A percentile compares a stretch with the other conserved stretches of the same genome.
These are phyloP conservation scores for Branchinecta lindahli DNA, from an alignment of 1,140 invertebrate species.

Conservation along the genomic window DNA sequence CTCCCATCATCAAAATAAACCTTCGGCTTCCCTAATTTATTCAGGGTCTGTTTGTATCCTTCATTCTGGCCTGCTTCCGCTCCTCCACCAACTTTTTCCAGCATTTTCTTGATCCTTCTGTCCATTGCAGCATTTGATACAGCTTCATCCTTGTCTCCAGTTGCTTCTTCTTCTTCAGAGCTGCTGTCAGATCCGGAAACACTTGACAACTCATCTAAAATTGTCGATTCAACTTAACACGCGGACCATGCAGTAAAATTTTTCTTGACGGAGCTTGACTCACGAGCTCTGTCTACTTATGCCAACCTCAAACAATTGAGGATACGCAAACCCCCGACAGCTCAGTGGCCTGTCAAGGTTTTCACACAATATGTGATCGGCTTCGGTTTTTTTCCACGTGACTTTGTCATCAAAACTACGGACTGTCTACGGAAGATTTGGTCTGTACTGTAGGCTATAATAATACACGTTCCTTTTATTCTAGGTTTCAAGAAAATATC, in stretches of 20 bases:
- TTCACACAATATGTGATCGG: too few species aligned
- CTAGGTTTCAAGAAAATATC: too few species aligned
- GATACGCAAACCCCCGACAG: too few species aligned
- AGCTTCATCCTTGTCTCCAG: not conserved
- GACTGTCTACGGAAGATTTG: too few species aligned
- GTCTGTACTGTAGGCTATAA: too few species aligned
- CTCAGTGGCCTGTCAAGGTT: too few species aligned
- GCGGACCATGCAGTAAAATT: not conserved
- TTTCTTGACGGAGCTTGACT: not conserved
- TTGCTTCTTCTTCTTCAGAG: not conserved
- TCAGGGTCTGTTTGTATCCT: not conserved
- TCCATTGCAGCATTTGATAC: too few species aligned
- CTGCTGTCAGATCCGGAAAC: not conserved
- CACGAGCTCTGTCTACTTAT: not conserved
- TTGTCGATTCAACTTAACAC: not conserved
- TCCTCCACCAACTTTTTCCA: not conserved
- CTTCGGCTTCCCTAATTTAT: not conserved
- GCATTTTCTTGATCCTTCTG: constrained; percentile 1
- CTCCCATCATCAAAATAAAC: not conserved
- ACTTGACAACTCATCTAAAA: constrained; percentile 3
- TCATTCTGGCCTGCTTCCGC: not conserved
- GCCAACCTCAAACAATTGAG: too few species aligned
- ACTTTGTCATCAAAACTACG: too few species aligned
- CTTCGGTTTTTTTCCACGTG: too few species aligned
- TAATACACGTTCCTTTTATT: too few species aligned